These are phyloP conservation scores for Laupala kohalensis DNA, from an alignment of 1,140 invertebrate genomes.

Conservation along the genomic window DNA sequence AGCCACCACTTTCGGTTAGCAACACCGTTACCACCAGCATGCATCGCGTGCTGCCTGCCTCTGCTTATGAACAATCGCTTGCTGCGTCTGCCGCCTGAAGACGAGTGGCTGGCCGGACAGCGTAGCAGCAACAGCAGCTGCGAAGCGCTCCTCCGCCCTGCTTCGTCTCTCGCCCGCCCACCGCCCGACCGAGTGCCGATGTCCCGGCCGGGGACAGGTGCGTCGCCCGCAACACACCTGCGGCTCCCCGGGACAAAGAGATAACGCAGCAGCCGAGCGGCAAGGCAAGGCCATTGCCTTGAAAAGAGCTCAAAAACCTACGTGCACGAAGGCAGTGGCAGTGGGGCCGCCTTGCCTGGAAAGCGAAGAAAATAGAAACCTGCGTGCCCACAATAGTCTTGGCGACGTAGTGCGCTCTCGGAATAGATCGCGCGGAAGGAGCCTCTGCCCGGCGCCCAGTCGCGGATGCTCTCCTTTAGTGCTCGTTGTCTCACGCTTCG, in stretches of 20 bases:
- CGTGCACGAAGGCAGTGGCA: background rate
- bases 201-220: too few relatives aligned
- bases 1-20: too few relatives aligned
- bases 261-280: background rate
- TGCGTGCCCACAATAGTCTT: background rate
- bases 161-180: too few relatives aligned
- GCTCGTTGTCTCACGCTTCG: too few relatives aligned
- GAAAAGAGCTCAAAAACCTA: background rate
- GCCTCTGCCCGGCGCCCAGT: too few relatives aligned
- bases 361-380: background rate
- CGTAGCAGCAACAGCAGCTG: background rate
- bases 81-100: too few relatives aligned
- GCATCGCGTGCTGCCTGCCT: too few relatives aligned
- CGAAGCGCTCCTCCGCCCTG: background rate
- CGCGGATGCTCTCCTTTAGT: too few relatives aligned
- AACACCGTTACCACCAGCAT: too few relatives aligned
- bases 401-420: background rate
- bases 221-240: background rate
- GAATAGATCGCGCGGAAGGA: background rate
- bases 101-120: background rate
- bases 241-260: background rate
- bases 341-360: background rate
- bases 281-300: background rate
- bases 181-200: too few relatives aligned
- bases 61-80: too few relatives aligned